Evolutionary conservation across 2,113 vertebrate species (phyloP).

Genomic region (Chlamydotis undulata): DNA sequence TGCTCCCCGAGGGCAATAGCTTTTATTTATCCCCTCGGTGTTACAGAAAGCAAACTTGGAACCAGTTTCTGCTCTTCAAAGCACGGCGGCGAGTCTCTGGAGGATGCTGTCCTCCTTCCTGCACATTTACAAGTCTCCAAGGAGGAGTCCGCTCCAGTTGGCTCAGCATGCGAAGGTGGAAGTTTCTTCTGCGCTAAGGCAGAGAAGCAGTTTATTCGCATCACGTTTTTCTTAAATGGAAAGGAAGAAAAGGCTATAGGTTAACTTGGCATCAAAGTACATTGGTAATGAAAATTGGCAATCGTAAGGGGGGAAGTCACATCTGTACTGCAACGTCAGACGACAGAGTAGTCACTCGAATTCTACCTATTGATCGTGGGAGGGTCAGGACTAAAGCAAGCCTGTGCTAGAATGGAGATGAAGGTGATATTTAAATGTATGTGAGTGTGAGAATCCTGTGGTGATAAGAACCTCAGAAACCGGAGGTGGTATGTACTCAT

Average conservation of each 20-base stretch:
- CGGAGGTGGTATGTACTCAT: neutral
- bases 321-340: rapidly evolving
- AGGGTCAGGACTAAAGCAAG: neutral
- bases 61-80: neutral
- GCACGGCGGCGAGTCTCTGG: neutral
- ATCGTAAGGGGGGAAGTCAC: rapidly evolving
- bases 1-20: neutral
- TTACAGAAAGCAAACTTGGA: neutral
- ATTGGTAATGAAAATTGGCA: neutral
- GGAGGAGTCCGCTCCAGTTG: neutral
- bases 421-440: neutral
- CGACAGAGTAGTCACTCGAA: neutral
- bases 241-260: neutral
- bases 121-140: neutral
- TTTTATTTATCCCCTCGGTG: neutral
- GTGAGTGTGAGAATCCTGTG: neutral
- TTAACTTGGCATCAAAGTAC: neutral
- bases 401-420: neutral
- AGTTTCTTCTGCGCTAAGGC: neutral
- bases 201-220: neutral
- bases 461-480: neutral
- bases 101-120: neutral
- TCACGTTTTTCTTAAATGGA: neutral
- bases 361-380: neutral
- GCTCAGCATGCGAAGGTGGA: rapidly evolving